Evolutionary conservation across 2,113 vertebrate genomes (phyloP).

Genomic region (Limnothrissa miodon): DNA sequence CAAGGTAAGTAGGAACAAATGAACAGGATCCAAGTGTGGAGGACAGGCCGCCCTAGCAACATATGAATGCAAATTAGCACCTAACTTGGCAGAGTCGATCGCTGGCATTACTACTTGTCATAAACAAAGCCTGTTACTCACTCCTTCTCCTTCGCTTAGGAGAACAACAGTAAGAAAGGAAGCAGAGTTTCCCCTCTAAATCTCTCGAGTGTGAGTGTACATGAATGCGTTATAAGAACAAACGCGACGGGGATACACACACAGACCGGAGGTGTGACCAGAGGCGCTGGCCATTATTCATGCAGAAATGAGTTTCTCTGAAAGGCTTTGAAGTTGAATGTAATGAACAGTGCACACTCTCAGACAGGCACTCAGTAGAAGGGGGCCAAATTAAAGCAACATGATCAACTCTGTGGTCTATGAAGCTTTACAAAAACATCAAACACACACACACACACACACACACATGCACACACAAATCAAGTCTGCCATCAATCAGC

Average conservation of each 20-base stretch:
- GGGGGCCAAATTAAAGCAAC: neutral
- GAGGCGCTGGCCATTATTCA: neutral
- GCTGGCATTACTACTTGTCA: neutral
- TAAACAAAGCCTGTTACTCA: neutral
- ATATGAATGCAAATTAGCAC: slow-evolving; percentile 15
- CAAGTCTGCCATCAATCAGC: no score
- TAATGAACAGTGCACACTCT: neutral
- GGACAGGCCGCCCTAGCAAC: neutral
- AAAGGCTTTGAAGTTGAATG: neutral
- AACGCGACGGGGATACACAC: neutral
- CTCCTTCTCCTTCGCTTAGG: neutral
- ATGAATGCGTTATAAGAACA: neutral
- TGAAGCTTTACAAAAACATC: neutral
- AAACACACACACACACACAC: neutral
- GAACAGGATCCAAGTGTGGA: neutral
- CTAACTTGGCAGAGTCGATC: neutral
- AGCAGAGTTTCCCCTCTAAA: neutral
- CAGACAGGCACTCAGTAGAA: neutral
- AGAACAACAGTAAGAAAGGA: neutral
- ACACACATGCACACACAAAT: no score
- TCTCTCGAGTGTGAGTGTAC: neutral
- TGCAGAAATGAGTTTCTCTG: neutral
- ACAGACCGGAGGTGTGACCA: neutral
- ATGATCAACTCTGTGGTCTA: neutral
- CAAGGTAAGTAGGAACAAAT: neutral